These are phyloP conservation scores for Notospermus geniculatus DNA, from an alignment of 1,140 invertebrate species.

Conservation along the genomic window DNA sequence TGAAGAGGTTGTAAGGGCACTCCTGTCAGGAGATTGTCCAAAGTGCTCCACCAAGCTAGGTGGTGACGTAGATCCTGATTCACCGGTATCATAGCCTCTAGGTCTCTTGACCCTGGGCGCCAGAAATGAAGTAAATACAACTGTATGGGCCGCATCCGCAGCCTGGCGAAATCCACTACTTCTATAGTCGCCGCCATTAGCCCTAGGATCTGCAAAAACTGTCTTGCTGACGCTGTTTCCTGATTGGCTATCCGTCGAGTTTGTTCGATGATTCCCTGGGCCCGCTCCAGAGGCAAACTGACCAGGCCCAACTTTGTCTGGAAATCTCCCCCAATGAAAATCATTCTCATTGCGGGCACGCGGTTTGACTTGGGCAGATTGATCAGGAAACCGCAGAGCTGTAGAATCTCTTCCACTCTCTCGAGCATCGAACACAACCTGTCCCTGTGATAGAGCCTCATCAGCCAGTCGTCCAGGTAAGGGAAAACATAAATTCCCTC, in stretches of 20 bases:
- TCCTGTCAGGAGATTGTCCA: constrained; percentile 18
- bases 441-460: not conserved
- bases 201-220: constrained; percentile 12
- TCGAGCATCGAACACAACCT: not conserved
- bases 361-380: not conserved
- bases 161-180: constrained; percentile 10
- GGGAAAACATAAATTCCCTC: constrained; percentile 12
- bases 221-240: not conserved
- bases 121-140: not conserved
- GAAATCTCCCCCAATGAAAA: no score
- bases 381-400: not conserved
- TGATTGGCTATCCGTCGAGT: no score
- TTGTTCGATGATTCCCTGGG: no score
- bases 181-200: constrained; percentile 19
- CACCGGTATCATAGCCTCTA: constrained; percentile 3
- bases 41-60: constrained; percentile 13
- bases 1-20: constrained; percentile 11
- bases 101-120: not conserved
- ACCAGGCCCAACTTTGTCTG: no score
- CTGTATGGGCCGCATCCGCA: constrained; percentile 11
- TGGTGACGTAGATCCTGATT: constrained; percentile 13
- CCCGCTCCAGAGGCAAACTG: no score
- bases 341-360: no score
- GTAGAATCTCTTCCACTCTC: not conserved
- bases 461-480: constrained; percentile 22